These are phyloP conservation scores for Bombus polaris DNA, from an alignment of 1,140 invertebrate species.

Conservation along the genomic window DNA sequence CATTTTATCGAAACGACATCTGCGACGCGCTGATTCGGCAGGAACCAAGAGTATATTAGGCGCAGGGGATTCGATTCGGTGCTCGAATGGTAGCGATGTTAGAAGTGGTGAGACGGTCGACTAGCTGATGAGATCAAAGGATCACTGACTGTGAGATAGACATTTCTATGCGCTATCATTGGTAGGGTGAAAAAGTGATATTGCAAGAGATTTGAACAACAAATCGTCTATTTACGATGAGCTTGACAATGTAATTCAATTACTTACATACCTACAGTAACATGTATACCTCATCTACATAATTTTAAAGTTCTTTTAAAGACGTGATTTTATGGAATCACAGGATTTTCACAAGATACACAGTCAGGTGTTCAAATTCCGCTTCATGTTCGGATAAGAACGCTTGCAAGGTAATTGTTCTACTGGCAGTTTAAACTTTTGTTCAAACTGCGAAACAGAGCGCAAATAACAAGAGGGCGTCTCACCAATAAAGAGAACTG, in stretches of 20 bases:
- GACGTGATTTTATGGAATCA: slow-evolving; percentile 23
- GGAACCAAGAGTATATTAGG: not conserved
- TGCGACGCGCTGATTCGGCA: slow-evolving; percentile 41
- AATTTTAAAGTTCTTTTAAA: too few relatives aligned
- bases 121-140: too few relatives aligned
- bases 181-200: too few relatives aligned
- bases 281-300: too few relatives aligned
- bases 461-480: not conserved
- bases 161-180: too few relatives aligned
- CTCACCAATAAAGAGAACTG: not conserved
- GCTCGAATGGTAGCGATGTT: not conserved
- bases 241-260: too few relatives aligned
- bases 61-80: not conserved
- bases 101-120: not conserved
- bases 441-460: slow-evolving; percentile 1
- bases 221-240: too few relatives aligned
- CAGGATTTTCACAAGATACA: slow-evolving; percentile 47
- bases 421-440: slow-evolving; percentile 22
- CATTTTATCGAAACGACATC: slow-evolving; percentile 62
- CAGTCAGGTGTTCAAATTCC: slow-evolving; percentile 52
- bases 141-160: too few relatives aligned
- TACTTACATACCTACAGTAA: too few relatives aligned
- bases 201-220: too few relatives aligned
- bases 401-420: slow-evolving; percentile 6
- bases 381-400: slow-evolving; percentile 11